Evolutionary conservation across 1,140 invertebrate species (phyloP).

Genomic region (Drosophila kepulauana): DNA sequence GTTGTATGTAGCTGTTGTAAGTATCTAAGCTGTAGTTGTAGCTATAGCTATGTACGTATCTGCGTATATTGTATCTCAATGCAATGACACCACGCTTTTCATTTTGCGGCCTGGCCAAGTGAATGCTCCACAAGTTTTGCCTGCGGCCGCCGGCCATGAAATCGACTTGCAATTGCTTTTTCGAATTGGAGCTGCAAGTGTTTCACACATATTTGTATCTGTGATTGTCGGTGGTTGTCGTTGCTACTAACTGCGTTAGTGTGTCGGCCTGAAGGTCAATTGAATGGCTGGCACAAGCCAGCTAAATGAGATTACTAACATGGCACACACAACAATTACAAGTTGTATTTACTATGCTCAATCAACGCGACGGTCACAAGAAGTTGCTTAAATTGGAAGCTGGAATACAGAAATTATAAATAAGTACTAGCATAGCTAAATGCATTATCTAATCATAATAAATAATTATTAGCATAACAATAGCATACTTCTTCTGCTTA

Average conservation of each 20-base stretch:
- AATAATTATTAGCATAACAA: not conserved
- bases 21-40: constrained; percentile 35
- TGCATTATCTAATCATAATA: not conserved
- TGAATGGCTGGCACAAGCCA: constrained; percentile 68
- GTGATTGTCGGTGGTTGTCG: constrained; percentile 36
- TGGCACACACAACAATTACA: not conserved
- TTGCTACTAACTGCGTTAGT: constrained; percentile 55
- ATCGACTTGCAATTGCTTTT: constrained; percentile 71
- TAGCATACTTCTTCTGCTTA: not conserved
- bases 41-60: constrained; percentile 36
- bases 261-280: constrained; percentile 59
- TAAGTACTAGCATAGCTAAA: not conserved
- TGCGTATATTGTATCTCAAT: constrained; percentile 51
- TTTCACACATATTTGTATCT: constrained; percentile 6
- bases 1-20: constrained; percentile 33
- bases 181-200: constrained; percentile 56
- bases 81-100: constrained; percentile 66
- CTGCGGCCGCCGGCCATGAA: constrained; percentile 69
- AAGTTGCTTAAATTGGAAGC: not conserved
- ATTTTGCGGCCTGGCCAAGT: constrained; percentile 48
- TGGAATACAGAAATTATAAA: not conserved
- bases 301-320: constrained; percentile 28
- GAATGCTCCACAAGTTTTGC: constrained; percentile 57
- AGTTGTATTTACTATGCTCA: not conserved
- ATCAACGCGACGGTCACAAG: not conserved